Evolutionary conservation across 2,888 invertebrate species (phyloP), one percentile per base, ranked within the genome.

Genomic region (Agonopterix arenella): DNA sequence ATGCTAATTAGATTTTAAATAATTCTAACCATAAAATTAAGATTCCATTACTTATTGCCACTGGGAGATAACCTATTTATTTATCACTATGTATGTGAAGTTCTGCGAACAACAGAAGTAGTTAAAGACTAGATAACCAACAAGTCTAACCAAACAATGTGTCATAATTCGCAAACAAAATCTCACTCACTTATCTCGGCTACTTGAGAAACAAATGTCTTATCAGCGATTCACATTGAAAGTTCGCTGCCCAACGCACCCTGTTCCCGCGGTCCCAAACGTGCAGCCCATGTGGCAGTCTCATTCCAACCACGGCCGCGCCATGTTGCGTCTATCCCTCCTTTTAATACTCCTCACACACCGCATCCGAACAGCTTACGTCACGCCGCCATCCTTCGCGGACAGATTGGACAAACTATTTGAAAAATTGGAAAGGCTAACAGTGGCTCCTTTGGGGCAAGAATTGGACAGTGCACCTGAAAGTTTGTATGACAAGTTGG

Each of bases 371-470:
- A 72, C 75, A 53, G 80, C 81, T 36, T 73, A 78, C 57, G 77
- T 84, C 50, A 79, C 84, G 9, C 75, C 79, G 45, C 80, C 84
- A 9, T 70, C 78, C 3, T 68, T 84, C 55, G 72, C 77, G 2
- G 74, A 78, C 46, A 68, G 76, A 28, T 68, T 81, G 13, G 80
- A 80, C 52, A 71, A 70, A 52, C 61, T 83, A 2, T 81, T 77
- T 58, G 73, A 82, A 54, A 85, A 83, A 55, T 61, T 88, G 0
- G 84, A 88, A 53, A 70, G 68, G 38, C 60, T 85, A 11, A 75
- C 74, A 8, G 53, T 71, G 4, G 58, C 74, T 0, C 74, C 77
- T 0, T 48, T 48, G 11, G 45, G 4, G 1, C 44, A 51, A 10
- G 53, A 64, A 50, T 48, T 70, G 66, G 53, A 56, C 2, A 60